A percentile compares a stretch with the other conserved stretches of the same genome.
Evolutionary conservation across 2,888 invertebrate species (phyloP).

Genomic region (Erannis defoliaria): DNA sequence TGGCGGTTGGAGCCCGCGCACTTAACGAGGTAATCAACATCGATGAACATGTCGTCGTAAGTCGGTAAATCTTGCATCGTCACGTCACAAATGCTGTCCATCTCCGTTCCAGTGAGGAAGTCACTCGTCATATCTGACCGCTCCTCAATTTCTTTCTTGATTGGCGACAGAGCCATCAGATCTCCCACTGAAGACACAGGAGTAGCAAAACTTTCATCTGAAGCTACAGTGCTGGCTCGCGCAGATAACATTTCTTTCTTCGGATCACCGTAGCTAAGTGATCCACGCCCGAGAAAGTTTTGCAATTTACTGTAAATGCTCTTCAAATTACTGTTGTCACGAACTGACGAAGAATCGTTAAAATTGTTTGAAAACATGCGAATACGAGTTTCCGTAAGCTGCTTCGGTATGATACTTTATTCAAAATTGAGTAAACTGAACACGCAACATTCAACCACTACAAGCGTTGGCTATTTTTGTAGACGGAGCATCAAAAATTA

Average conservation of each 20-base stretch:
- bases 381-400: slow-evolving; percentile 15
- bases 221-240: slow-evolving; percentile 58
- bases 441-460: background rate
- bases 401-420: slow-evolving; percentile 5
- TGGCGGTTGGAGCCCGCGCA: slow-evolving; percentile 75
- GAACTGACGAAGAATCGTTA: slow-evolving; percentile 54
- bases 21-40: slow-evolving; percentile 86
- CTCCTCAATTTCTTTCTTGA: slow-evolving; percentile 54
- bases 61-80: slow-evolving; percentile 75
- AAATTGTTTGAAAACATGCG: slow-evolving; percentile 71
- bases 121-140: slow-evolving; percentile 67
- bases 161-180: slow-evolving; percentile 75
- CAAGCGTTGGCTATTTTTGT: slow-evolving; percentile 23
- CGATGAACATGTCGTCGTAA: slow-evolving; percentile 82
- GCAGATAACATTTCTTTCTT: slow-evolving; percentile 62
- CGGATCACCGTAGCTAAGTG: slow-evolving; percentile 25
- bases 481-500: slow-evolving; percentile 35
- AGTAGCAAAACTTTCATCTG: slow-evolving; percentile 72
- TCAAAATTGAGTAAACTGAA: background rate
- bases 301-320: slow-evolving; percentile 65
- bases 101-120: slow-evolving; percentile 73
- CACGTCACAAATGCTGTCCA: slow-evolving; percentile 76
- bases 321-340: slow-evolving; percentile 58
- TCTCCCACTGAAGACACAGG: slow-evolving; percentile 74
- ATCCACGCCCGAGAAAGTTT: slow-evolving; percentile 60